Evolutionary conservation across 2,888 invertebrate genomes (phyloP), one percentile per base, ranked within the genome.

Genomic region (Ophraella communa): DNA sequence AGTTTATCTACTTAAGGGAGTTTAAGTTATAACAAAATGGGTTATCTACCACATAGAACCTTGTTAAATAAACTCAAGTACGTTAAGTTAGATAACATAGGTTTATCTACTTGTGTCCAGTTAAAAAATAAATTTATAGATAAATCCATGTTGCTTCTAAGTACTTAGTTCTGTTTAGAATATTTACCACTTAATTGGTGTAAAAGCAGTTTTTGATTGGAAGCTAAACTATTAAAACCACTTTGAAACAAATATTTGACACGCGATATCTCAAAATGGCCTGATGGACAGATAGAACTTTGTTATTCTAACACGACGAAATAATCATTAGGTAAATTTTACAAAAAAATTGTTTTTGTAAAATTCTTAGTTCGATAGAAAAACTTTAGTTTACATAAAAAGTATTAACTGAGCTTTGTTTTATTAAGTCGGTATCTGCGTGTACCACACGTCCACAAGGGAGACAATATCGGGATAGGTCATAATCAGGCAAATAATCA

Each of bases 31-130:
- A 51, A 18, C 4, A 51, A 4, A 27, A 24, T 10, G 51, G 51
- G 23, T 51, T 24, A 51, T 51, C 51, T 51, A 27, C 51, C 51
- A 51, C n/a, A 51, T 51, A 51, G 24, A 51, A 51, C 51, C 51
- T 51, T 51, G 51, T 23, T 51, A 24, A 51, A 51, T 51, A 8
- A 27, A 27, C 27, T 27, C 27, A 27, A 27, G 27, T 51, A 51
- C 51, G 24, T 51, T 51, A 3, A 11, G 51, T 51, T 24, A 51
- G 23, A 51, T 51, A 51, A 51, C 51, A 51, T 24, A 51, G 51
- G 51, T 51, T 24, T 51, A 51, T 51, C n/a, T 51, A 27, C 51
- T 17, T 51, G 51, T 17, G 24, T 11, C 14, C 51, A 8, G 51
- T 24, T 24, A 3, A 51, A 51, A 51, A 10, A 10, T 5, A 10